Evolutionary conservation across 2,888 invertebrate genomes (phyloP).

Genomic region (Andrena camellia): DNA sequence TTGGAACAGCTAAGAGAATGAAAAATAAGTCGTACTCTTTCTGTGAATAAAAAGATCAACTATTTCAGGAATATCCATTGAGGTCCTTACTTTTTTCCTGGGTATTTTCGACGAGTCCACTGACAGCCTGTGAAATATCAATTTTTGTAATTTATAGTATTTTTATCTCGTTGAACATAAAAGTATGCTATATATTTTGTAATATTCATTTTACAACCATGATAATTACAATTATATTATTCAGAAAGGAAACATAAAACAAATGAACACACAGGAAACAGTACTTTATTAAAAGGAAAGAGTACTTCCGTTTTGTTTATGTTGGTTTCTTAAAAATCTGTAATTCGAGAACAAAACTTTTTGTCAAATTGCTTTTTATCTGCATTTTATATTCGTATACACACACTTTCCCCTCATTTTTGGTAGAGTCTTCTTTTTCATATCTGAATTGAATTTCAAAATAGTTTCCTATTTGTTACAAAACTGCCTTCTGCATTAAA

Average conservation of each 20-base stretch:
- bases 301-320: background rate
- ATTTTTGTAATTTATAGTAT: slow-evolving; percentile 18
- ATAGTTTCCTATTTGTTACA: background rate
- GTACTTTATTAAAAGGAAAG: background rate
- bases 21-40: slow-evolving; percentile 54
- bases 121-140: slow-evolving; percentile 89
- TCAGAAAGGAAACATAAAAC: background rate
- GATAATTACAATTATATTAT: background rate
- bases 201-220: background rate
- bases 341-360: background rate
- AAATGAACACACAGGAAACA: background rate
- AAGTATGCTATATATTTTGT: background rate
- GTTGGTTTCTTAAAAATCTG: background rate
- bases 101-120: slow-evolving; percentile 91
- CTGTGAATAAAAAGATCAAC: slow-evolving; percentile 53
- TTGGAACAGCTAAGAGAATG: slow-evolving; percentile 35
- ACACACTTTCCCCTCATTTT: too few relatives aligned
- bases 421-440: background rate
- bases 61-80: slow-evolving; percentile 83
- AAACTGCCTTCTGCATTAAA: background rate
- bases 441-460: background rate
- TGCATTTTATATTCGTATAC: background rate
- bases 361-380: too few relatives aligned
- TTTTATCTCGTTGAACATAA: background rate
- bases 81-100: slow-evolving; percentile 92